Base-by-base conservation (phyloP, 2,113 vertebrate species). In the Amblyornis subalaris region DNA sequence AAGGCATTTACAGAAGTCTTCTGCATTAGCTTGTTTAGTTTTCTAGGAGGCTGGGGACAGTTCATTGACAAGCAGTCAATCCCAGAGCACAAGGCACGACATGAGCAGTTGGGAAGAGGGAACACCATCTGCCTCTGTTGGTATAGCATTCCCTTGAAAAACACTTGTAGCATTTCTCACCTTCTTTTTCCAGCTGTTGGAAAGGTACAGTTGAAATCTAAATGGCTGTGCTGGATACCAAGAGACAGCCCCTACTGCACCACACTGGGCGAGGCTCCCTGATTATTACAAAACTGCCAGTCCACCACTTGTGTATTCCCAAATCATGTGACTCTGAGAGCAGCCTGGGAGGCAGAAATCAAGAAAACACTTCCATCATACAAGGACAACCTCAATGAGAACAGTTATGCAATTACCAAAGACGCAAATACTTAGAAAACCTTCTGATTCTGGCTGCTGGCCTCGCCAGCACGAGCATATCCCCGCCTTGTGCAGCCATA, bases 391-490 rank as follows among this genome's bases (percentile, higher is more conserved):
- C 33, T 81, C 65, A 64, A 57, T 64, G 70, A 82, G 40, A 81
- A 29, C 11, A 69, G 40, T 14, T 55, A 85, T 15, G 28, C 24
- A 84, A 67, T 48, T 74, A 82, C 48, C 21, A 44, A 77, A 76
- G 42, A 73, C 88, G 55, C 12, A 87, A 89, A 87, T 28, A 82
- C 38, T 70, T 25, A 33, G 16, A 73, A 71, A 87, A 55, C 7
- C 47, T 78, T 73, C 55, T 18, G 42, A 61, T 76, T 66, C 47
- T 54, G 76, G 54, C 47, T 54, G 47, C 62, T 93, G 74, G 45
- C 48, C 50, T 78, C 25, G 35, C 50, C 58, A 84, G 28, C 5
- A 0, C 0, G 0, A 64, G 61, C 12, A 2, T 33, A 67, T 28
- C 4, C 2, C 24, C 80, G 53, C 55, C 81, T 72, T 29, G 54